phyloP scores from a whole-genome alignment of 2,113 vertebrate genomes.

The Corythaixoides concolor region DNA sequence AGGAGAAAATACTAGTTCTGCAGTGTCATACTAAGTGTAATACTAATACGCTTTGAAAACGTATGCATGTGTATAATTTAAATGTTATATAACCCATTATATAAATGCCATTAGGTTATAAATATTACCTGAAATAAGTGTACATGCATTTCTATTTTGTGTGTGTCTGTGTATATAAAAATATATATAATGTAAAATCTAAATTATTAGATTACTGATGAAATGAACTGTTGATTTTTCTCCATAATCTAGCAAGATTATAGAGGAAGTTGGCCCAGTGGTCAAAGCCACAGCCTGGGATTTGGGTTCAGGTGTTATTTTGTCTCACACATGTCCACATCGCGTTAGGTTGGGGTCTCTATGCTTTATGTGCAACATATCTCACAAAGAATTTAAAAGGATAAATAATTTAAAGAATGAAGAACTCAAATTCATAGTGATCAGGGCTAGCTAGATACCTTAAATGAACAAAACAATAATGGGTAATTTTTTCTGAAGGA shows the following conservation, averaged over 20 bases:
- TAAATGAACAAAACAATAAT: not conserved
- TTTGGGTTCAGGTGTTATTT: not conserved
- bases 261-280: not conserved
- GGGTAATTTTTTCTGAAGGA: not conserved
- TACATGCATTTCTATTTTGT: not conserved
- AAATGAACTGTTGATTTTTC: not conserved
- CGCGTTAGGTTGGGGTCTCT: not conserved
- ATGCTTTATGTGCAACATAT: not conserved
- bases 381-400: not conserved
- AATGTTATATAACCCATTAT: not conserved
- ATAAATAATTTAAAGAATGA: not conserved
- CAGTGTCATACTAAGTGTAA: not conserved
- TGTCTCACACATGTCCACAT: not conserved
- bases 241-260: not conserved
- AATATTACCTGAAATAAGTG: not conserved
- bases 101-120: not conserved
- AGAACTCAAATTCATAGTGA: not conserved
- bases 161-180: not conserved
- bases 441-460: not conserved
- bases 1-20: slow-evolving; percentile 1
- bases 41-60: slow-evolving; percentile 18
- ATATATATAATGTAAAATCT: not conserved
- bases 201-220: not conserved
- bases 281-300: not conserved
- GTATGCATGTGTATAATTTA: not conserved